Evolutionary conservation across 2,888 invertebrate genomes (phyloP).

Genomic region (Biston betularia): DNA sequence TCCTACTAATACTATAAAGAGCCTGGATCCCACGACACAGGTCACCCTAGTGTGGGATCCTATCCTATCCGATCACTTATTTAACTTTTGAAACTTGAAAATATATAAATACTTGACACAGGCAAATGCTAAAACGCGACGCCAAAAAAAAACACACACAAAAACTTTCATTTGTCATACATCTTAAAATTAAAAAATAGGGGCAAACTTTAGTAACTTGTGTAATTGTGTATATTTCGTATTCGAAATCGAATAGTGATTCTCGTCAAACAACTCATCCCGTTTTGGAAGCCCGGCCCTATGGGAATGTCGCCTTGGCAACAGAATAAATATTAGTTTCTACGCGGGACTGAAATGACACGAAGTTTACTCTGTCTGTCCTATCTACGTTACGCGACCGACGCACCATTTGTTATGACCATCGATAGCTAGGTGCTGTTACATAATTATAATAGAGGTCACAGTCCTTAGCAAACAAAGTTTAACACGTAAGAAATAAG

Average conservation of each 20-base stretch:
- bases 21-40: too few relatives aligned
- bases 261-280: slow-evolving; percentile 12
- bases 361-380: neutral
- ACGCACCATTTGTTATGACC: slow-evolving; percentile 1
- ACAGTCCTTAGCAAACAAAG: too few relatives aligned
- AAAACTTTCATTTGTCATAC: too few relatives aligned
- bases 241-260: neutral
- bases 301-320: slow-evolving; percentile 12
- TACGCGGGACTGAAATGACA: neutral
- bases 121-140: too few relatives aligned
- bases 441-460: neutral
- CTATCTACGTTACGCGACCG: neutral
- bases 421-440: neutral
- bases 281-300: slow-evolving; percentile 20
- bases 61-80: too few relatives aligned
- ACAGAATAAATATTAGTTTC: neutral
- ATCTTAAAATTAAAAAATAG: too few relatives aligned
- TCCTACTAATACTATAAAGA: too few relatives aligned
- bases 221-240: neutral
- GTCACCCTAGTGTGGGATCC: too few relatives aligned
- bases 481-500: too few relatives aligned
- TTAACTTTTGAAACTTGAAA: too few relatives aligned
- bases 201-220: neutral
- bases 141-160: too few relatives aligned
- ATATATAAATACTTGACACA: too few relatives aligned